phyloP scores from a whole-genome alignment of 2,113 vertebrate genomes.

The Dromaius novaehollandiae region DNA sequence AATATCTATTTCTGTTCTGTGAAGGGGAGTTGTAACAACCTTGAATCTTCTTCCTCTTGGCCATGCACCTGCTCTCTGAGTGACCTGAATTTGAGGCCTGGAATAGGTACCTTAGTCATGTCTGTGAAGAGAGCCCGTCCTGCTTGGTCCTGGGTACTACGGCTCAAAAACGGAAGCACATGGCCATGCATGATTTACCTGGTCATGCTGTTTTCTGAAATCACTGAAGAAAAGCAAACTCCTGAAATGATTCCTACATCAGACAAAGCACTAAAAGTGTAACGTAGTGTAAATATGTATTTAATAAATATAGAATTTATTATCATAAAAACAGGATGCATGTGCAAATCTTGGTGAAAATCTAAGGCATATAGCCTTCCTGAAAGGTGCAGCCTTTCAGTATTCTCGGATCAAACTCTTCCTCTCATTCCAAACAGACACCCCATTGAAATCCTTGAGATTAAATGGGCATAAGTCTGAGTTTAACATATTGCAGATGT shows the following conservation, averaged over 20 bases:
- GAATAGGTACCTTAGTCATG: background rate
- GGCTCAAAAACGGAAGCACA: background rate
- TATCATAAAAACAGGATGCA: background rate
- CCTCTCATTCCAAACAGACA: constrained; percentile 24
- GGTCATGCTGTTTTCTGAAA: background rate
- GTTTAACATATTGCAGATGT: constrained; percentile 64
- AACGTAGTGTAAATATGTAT: background rate
- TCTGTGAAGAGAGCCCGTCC: background rate
- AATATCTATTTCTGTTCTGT: background rate
- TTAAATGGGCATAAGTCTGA: constrained; percentile 20
- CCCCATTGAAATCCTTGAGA: constrained; percentile 23
- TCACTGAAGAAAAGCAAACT: background rate
- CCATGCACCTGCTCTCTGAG: background rate
- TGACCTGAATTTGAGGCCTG: background rate
- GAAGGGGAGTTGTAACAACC: background rate
- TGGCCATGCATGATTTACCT: background rate
- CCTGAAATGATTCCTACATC: background rate
- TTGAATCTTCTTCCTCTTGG: background rate
- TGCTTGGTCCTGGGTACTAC: background rate
- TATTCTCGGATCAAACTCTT: constrained; percentile 12
- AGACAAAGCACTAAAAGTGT: background rate
- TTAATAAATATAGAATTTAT: background rate
- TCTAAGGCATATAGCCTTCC: background rate
- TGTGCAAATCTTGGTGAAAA: background rate
- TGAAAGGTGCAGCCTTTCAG: background rate